Evolutionary conservation across 1,140 invertebrate species (phyloP), one percentile per base, ranked within the genome.

Genomic region (Phenacoccus solenopsis): DNA sequence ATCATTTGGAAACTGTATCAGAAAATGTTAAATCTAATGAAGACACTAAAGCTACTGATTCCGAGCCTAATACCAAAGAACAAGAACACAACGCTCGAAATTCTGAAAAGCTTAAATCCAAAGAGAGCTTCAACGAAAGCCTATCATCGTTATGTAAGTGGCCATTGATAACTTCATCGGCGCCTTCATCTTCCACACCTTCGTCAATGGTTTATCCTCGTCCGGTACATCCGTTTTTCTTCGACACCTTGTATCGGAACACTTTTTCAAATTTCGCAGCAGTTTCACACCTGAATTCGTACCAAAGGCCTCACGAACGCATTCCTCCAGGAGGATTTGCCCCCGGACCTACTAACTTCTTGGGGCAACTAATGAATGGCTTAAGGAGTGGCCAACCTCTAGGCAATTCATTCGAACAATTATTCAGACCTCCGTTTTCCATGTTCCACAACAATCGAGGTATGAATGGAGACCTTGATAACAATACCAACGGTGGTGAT

Each of bases 171-270:
- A 0, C 21, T 22, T 83, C 84, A 3, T 83, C 78, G 2, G 85
- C 88, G 74, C 86, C 89, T 77, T 83, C 84, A 1, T 81, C 80
- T 13, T 82, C 82, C 2, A 83, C 83, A 71, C 80, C 84, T 64
- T 16, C 82, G 16, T 82, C 84, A n/a, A 86, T 91, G 83, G 87
- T 87, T 0, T 91, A 90, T 73, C 88, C 90, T 0, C 81, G 85
- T 76, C 87, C 89, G 0, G 86, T 90, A 13, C 88, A 91, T 75
- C 89, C 89, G 0, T 84, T 90, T 79, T 80, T 91, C 28, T 78
- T 91, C 16, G 88, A 89, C 72, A 84, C 86, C 0, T 84, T 90
- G 80, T 89, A 89, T 72, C 81, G 86, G 28, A 80, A 82, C 0
- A 72, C 79, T 68, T 84, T 87, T 77, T 79, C 84, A 12, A 79